Base-by-base conservation (phyloP, 2,888 invertebrate genomes). In the Automeris io region DNA sequence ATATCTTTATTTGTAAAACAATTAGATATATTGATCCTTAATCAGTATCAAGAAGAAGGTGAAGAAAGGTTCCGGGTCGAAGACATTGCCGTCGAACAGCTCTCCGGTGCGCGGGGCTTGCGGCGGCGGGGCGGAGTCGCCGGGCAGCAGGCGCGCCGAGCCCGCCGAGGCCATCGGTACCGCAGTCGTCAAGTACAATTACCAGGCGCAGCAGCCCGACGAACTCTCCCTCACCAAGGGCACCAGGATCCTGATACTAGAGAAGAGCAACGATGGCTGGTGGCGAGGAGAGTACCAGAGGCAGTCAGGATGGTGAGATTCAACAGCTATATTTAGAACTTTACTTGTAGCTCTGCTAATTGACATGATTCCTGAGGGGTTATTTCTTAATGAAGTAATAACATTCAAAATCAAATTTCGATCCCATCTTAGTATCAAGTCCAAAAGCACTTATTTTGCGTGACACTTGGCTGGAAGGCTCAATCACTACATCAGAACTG, bases 231-330 rank as follows among this genome's bases (percentile, higher is more conserved):
- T 99, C 47, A 93, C 94, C 31, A 99, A 99, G 87, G 98, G 98
- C 54, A 97, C 97, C 40, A 88, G 95, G 57, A 97, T 99, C 54
- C 90, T 95, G 45, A 99, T 99, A 51, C 87, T 99, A 50, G 99
- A 99, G 85, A 99, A 99, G 86, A 98, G 97, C 61, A 97, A 97
- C 56, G 99, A 99, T 81, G 98, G 96, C 45, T 99, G 99, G 99
- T 99, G 99, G 99, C 91, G 98, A 64, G 99, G 99, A 35, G 95
- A 95, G 82, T 87, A 83, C 48, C 85, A 90, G 80, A 74, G 82
- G 42, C 86, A 90, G 67, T 70, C 87, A 54, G 77, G 90, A 56
- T 78, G 90, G 90, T 86, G 61, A 66, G 86, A 53, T 5, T 1
- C 22, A 41, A 53, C 52, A 65, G 11, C 22, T 8, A 21, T 8